Conservation (phyloP, 1,140 invertebrate genomes). For the Tetragonula clypearis region DNA sequence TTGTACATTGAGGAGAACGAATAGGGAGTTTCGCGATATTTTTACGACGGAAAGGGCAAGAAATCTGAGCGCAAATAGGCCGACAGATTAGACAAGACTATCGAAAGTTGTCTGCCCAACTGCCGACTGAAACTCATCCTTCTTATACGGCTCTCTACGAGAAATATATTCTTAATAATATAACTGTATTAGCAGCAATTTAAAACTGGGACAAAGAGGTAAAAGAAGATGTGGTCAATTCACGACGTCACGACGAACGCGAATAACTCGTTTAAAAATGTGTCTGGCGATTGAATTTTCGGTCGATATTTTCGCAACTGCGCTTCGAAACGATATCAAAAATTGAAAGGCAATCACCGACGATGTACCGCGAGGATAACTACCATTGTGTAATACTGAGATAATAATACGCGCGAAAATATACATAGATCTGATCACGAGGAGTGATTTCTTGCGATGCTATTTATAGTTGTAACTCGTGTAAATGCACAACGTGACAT, state of each 20-base stretch:
- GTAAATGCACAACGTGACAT: slow-evolving; percentile 4
- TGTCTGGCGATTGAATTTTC: background rate
- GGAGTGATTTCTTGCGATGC: background rate
- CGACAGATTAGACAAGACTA: slow-evolving; percentile 40
- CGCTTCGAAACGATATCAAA: background rate
- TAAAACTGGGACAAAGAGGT: background rate
- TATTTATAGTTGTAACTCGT: slow-evolving; percentile 25
- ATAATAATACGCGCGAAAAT: slow-evolving; percentile 6
- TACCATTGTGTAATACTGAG: background rate
- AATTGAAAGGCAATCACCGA: background rate
- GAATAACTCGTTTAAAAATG: background rate
- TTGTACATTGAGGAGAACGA: background rate
- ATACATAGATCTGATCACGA: slow-evolving; percentile 31
- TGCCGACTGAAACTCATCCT: background rate
- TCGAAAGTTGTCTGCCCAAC: background rate
- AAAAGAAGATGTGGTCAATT: background rate
- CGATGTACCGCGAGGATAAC: background rate
- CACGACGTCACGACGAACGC: background rate
- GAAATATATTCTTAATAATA: background rate
- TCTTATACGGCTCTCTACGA: background rate
- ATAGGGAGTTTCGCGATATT: background rate
- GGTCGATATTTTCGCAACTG: too few species aligned
- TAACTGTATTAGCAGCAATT: background rate
- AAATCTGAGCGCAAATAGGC: slow-evolving; percentile 14
- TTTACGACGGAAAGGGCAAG: background rate